phyloP scores from a whole-genome alignment of 2,888 invertebrate species.

The Agonopterix arenella region DNA sequence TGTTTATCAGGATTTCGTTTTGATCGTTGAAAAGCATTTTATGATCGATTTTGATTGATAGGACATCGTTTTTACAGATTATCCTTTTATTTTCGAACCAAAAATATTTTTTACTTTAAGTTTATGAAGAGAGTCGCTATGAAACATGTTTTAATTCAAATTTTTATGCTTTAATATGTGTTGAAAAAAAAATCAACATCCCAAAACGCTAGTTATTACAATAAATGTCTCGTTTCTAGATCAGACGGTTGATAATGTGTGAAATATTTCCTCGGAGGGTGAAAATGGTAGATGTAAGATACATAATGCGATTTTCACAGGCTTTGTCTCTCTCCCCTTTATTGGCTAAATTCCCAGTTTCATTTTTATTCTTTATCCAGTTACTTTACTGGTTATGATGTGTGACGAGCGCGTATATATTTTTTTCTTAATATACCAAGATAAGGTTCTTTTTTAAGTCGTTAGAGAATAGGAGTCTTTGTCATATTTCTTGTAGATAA shows the following conservation, averaged over 20 bases:
- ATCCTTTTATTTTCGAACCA: background rate
- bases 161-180: conserved; percentile 13
- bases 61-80: conserved; percentile 29
- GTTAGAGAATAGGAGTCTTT: too few relatives aligned
- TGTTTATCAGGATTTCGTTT: conserved; percentile 26
- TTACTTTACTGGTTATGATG: conserved; percentile 6
- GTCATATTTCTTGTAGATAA: too few relatives aligned
- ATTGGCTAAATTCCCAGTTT: conserved; percentile 45
- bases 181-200: conserved; percentile 2
- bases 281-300: conserved; percentile 44
- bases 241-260: conserved; percentile 40
- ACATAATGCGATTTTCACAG: conserved; percentile 34
- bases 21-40: conserved; percentile 44
- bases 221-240: conserved; percentile 8
- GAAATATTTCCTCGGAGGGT: conserved; percentile 47
- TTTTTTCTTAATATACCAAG: too few relatives aligned
- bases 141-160: conserved; percentile 5
- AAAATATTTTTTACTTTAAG: too few relatives aligned
- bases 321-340: conserved; percentile 37
- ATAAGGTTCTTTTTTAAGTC: too few relatives aligned
- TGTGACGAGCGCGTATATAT: background rate
- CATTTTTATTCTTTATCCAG: conserved; percentile 25
- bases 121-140: background rate
- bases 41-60: conserved; percentile 50
- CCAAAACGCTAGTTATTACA: conserved; percentile 5